phyloP scores from a whole-genome alignment of 2,113 vertebrate species.

The Falcunculus frontatus region DNA sequence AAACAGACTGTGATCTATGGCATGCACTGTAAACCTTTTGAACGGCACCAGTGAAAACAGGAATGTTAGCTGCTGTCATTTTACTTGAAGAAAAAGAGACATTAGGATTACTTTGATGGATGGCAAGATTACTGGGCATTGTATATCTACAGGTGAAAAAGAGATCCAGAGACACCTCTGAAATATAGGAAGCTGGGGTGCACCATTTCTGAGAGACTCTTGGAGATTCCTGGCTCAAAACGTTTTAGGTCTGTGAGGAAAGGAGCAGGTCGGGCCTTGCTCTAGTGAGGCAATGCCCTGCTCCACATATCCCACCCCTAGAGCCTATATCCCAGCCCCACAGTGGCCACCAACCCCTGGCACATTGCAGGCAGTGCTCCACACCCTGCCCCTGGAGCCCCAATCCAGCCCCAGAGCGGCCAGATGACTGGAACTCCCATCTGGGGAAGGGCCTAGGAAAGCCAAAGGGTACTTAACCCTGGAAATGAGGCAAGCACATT shows the following conservation, averaged over 20 bases:
- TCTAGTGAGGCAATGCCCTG: neutral
- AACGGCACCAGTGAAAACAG: neutral
- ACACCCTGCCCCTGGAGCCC: neutral
- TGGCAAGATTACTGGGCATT: neutral
- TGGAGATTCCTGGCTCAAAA: neutral
- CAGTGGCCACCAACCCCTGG: accelerated
- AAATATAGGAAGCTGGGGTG: neutral
- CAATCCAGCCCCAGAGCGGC: no score
- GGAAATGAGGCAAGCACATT: neutral
- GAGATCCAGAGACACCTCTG: accelerated
- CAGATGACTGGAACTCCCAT: neutral
- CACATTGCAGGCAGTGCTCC: neutral
- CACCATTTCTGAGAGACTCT: neutral
- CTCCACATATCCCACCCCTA: neutral
- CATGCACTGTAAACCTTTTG: neutral
- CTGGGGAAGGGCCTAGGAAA: neutral
- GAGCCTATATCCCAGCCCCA: no score
- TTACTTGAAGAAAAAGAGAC: neutral
- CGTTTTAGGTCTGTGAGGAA: neutral
- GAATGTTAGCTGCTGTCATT: neutral
- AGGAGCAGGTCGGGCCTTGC: accelerated
- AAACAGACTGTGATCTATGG: neutral
- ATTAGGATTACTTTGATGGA: neutral
- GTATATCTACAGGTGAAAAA: neutral
- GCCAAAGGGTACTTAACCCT: neutral